These are phyloP conservation scores for Poecilia picta DNA, from an alignment of 2,797 vertebrate genomes.

Conservation along the genomic window DNA sequence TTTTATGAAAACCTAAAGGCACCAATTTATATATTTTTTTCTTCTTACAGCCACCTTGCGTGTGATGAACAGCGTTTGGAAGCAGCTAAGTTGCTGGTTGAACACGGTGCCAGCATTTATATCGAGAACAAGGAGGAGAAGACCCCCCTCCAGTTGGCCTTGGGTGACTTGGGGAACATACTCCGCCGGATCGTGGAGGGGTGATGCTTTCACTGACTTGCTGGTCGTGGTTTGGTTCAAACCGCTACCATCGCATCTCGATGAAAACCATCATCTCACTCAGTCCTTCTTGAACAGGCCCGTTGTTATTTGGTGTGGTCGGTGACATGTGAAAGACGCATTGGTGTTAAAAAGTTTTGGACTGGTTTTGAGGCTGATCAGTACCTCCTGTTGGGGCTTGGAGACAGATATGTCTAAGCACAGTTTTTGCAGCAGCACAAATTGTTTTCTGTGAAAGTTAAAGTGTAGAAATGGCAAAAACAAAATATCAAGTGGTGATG, in stretches of 20 bases:
- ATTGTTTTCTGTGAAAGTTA: constrained; percentile 35
- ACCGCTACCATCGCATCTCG: constrained; percentile 8
- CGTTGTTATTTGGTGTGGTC: constrained; percentile 12
- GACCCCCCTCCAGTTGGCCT: constrained; percentile 93
- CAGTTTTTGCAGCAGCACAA: constrained; percentile 1
- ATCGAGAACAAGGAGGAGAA: constrained; percentile 97
- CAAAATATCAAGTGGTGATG: not conserved
- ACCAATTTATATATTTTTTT: constrained; percentile 2
- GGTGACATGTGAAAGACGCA: constrained; percentile 16
- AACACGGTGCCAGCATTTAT: constrained; percentile 94
- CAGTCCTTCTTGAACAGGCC: constrained; percentile 8
- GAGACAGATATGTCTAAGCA: constrained; percentile 15
- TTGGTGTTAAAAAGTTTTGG: constrained; percentile 1
- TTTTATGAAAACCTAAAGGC: not conserved
- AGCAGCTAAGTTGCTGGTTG: constrained; percentile 93
- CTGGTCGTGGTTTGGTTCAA: constrained; percentile 4
- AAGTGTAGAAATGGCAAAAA: not conserved
- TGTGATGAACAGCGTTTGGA: constrained; percentile 95
- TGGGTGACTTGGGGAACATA: constrained; percentile 84
- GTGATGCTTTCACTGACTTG: constrained; percentile 68
- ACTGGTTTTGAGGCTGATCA: constrained; percentile 13
- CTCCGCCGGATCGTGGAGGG: constrained; percentile 90
- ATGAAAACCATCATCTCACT: constrained; percentile 23
- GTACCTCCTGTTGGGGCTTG: constrained; percentile 8
- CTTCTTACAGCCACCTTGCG: constrained; percentile 88